These are phyloP conservation scores for Coreius guichenoti DNA, from an alignment of 2,797 vertebrate genomes.

Conservation along the genomic window DNA sequence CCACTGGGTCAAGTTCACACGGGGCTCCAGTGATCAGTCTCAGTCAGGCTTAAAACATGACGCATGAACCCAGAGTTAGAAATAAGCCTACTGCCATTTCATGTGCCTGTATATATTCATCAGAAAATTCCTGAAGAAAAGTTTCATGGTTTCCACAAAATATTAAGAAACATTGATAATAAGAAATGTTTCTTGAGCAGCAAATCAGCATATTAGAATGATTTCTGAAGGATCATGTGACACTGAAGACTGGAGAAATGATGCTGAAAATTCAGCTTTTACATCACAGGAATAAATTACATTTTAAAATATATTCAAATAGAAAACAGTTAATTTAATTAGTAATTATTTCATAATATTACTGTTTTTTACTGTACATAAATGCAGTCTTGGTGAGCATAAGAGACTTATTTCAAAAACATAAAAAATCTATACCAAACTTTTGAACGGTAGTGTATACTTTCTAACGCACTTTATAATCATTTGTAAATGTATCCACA, in stretches of 20 bases:
- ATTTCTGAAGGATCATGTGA: not conserved
- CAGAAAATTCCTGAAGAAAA: not conserved
- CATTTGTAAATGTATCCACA: not conserved
- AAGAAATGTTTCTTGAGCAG: not conserved
- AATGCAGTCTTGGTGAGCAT: not conserved
- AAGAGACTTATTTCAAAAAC: not conserved
- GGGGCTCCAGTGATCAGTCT: conserved; percentile 46
- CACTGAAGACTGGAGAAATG: not conserved
- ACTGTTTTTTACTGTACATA: not conserved
- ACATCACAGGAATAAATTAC: not conserved
- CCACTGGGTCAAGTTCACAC: conserved; percentile 58
- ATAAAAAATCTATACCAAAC: not conserved
- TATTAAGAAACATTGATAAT: not conserved
- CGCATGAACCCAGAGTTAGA: not conserved
- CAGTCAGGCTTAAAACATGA: conserved; percentile 16
- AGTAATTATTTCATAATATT: not conserved
- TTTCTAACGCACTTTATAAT: not conserved
- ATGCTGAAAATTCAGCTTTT: not conserved
- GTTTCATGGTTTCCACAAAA: not conserved
- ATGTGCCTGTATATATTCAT: not conserved
- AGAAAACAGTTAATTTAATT: not conserved
- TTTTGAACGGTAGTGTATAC: not conserved
- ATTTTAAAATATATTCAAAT: not conserved
- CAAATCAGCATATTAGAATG: not conserved
- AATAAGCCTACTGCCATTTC: not conserved